Percentiles rank a stretch among this genome's conserved stretches.
phyloP scores from a whole-genome alignment of 2,797 vertebrate genomes.

The Cercopithecus neglectus region DNA sequence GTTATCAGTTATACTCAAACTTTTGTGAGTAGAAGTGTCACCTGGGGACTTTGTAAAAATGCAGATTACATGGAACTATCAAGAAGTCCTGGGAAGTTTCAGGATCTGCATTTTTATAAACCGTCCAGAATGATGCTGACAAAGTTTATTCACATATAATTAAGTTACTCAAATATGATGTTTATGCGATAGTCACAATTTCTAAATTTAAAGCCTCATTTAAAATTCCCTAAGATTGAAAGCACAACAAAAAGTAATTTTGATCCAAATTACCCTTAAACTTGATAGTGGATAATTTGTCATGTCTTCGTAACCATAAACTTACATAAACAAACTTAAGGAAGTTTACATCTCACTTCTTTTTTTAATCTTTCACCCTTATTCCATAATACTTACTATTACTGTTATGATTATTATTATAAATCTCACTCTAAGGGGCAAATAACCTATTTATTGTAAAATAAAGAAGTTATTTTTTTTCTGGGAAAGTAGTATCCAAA shows the following conservation, averaged over 20 bases:
- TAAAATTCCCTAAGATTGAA: not conserved
- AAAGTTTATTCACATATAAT: not conserved
- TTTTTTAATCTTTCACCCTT: not conserved
- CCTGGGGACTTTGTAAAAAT: conserved; percentile 35
- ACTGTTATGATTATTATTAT: not conserved
- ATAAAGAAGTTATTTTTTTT: not conserved
- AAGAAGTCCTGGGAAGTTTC: not conserved
- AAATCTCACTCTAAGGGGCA: not conserved
- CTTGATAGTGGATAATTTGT: not conserved
- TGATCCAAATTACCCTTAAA: not conserved
- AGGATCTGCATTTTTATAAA: not conserved
- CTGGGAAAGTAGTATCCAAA: not conserved
- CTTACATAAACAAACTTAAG: not conserved
- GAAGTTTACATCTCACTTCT: not conserved
- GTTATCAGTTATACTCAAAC: not conserved
- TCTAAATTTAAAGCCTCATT: not conserved
- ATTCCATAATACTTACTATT: not conserved
- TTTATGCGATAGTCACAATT: not conserved
- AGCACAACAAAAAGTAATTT: not conserved
- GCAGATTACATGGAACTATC: not conserved
- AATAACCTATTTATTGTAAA: not conserved
- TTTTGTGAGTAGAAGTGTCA: not conserved
- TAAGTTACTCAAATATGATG: not conserved
- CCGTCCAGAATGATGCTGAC: not conserved
- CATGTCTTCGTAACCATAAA: not conserved